These are phyloP conservation scores for Troilus luridus DNA, from an alignment of 2,888 invertebrate species.

Conservation along the genomic window DNA sequence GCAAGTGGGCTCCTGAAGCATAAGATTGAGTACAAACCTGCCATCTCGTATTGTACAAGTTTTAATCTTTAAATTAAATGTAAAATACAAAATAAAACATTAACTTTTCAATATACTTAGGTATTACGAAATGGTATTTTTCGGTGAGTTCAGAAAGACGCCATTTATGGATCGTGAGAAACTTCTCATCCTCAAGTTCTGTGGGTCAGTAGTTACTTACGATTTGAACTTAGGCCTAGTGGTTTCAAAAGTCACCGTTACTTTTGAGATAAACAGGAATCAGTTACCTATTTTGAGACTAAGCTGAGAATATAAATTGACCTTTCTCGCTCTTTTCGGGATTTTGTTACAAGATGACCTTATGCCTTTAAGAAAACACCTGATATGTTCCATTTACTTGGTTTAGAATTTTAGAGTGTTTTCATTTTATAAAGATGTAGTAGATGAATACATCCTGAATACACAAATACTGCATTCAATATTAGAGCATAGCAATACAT, in stretches of 20 bases:
- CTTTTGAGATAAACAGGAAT: background rate
- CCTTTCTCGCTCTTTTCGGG: background rate
- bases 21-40: too few species aligned
- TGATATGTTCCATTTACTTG: background rate
- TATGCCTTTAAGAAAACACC: background rate
- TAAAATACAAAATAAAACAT: too few species aligned
- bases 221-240: background rate
- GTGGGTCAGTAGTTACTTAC: background rate
- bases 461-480: too few species aligned
- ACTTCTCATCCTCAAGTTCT: background rate
- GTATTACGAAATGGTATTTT: background rate
- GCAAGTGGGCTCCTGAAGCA: too few species aligned
- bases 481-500: too few species aligned
- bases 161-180: background rate
- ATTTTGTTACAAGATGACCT: background rate
- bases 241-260: background rate
- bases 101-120: background rate
- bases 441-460: too few species aligned
- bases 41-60: too few species aligned
- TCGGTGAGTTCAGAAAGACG: background rate
- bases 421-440: too few species aligned
- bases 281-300: background rate
- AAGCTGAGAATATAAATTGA: background rate
- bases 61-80: too few species aligned
- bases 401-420: background rate